Percentiles rank a stretch among this genome's conserved stretches.
Conservation (phyloP, 2,888 invertebrate species). For the Geophilus truncorum region DNA sequence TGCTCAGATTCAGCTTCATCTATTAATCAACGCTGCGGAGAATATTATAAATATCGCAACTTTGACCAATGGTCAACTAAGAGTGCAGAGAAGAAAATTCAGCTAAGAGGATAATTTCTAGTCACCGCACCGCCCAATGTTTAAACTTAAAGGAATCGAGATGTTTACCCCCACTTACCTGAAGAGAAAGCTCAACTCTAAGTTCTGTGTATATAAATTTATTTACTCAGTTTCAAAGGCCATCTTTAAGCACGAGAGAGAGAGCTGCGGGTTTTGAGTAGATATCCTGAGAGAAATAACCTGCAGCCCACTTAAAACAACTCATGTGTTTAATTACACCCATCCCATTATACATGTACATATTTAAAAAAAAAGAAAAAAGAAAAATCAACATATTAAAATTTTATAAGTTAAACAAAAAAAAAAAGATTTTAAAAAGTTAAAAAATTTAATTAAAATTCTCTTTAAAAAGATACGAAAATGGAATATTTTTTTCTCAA, state of each 20-base stretch:
- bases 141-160: neutral
- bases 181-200: neutral
- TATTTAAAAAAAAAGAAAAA: no score
- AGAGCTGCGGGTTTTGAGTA: neutral
- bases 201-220: neutral
- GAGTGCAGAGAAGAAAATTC: neutral
- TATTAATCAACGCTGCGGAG: no score
- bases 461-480: neutral
- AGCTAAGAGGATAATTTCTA: neutral
- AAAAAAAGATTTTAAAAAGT: neutral
- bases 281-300: no score
- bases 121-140: neutral
- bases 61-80: no score
- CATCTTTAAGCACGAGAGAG: neutral
- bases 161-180: neutral
- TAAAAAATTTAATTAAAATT: neutral
- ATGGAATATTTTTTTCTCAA: no score
- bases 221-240: neutral
- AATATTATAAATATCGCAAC: no score
- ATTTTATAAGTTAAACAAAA: no score
- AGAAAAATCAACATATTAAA: neutral
- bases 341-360: no score
- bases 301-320: neutral
- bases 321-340: no score
- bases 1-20: no score